Base-by-base conservation (phyloP, 2,113 vertebrate species). In the Pungitius pungitius region DNA sequence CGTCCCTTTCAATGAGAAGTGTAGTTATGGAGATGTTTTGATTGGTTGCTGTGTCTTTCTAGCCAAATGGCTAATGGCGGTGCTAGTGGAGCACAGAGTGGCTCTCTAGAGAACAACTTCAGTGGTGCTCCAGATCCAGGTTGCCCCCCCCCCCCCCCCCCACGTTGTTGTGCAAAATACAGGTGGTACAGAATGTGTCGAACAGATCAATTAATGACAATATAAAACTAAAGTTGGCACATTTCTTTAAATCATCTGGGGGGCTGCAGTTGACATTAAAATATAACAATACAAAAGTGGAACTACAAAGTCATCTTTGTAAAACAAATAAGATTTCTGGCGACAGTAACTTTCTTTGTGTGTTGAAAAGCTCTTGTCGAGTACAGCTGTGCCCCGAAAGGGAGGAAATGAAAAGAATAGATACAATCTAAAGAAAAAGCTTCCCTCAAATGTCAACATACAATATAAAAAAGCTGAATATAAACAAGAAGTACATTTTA, bases 401-500 rank as follows among this genome's bases (percentile, higher is more conserved):
- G 10, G 4, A 72, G 76, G 67, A 84, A 88, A 86, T 85, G 61
- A 84, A 78, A 63, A 64, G 7, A 42, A 56, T 75, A 78, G 68
- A 80, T 88, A 56, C 40, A 73, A 64, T 65, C 71, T 62, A 61
- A 35, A 43, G 18, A 40, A 60, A 20, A 42, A 13, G 17, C 17
- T 40, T 57, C 62, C 35, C 26, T 7, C 12, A 68, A 47, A 79
- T 60, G 57, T 66, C 66, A 59, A 63, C 69, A 81, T 18, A 35
- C 54, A 33, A 52, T 26, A 64, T 7, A 51, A 22, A 72, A 58
- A 61, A 45, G n/a, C 30, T 6, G 37, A 69, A 79, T 57, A 66
- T 73, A 26, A 62, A 45, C 47, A 55, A 17, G 14, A 73, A 42
- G 60, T 45, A 66, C 40, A 56, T 67, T 63, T 58, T 61, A 78